Conservation (phyloP, 2,113 vertebrate genomes). For the Nasalis larvatus region DNA sequence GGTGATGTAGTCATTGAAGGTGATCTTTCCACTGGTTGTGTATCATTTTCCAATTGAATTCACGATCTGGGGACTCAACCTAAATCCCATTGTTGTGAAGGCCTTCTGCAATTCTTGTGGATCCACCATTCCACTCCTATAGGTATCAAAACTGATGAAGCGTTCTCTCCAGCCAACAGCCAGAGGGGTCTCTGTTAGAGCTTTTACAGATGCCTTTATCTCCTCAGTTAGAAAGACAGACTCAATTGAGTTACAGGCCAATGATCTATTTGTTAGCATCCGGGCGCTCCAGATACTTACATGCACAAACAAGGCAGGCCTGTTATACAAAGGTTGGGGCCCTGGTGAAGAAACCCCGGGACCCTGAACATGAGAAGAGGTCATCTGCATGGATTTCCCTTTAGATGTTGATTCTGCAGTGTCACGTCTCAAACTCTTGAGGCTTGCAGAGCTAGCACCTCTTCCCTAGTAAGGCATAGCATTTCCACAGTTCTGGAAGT, state of each 20-base stretch:
- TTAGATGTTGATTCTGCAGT: neutral
- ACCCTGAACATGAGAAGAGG: neutral
- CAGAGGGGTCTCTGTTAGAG: neutral
- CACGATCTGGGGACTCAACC: constrained; percentile 92
- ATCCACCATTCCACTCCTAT: constrained; percentile 92
- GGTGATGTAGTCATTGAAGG: constrained; percentile 94
- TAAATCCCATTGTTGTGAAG: constrained; percentile 88
- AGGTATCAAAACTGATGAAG: constrained; percentile 90
- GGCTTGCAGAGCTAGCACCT: neutral
- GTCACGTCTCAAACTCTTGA: neutral
- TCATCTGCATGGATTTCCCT: neutral
- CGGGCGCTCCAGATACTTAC: neutral
- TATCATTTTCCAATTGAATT: constrained; percentile 89
- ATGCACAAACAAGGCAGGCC: neutral
- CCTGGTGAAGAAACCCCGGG: neutral
- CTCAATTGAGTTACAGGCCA: neutral
- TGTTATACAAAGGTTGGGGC: neutral
- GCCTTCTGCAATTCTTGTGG: constrained; percentile 92
- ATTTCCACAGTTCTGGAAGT: neutral
- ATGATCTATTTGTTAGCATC: neutral
- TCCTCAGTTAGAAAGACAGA: too few relatives aligned
- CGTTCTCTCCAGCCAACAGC: constrained; percentile 89
- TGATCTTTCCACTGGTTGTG: constrained; percentile 89
- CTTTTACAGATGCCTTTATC: too few relatives aligned
- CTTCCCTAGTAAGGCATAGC: neutral